Evolutionary conservation across 1,140 invertebrate species (phyloP).

Genomic region (Stegodyphus mimosarum): DNA sequence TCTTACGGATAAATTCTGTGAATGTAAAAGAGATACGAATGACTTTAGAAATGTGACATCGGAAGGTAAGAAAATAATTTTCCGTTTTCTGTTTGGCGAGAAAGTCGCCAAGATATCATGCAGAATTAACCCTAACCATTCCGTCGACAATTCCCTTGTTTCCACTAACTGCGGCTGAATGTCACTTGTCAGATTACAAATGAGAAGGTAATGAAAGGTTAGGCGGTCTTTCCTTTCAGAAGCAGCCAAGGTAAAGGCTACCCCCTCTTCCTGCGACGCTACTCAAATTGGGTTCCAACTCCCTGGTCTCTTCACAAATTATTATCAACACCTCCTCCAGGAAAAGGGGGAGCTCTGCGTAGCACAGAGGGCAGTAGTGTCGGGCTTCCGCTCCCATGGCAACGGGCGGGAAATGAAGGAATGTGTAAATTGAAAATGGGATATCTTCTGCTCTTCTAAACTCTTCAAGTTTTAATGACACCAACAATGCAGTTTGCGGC

Average conservation of each 20-base stretch:
- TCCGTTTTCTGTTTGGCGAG: too few relatives aligned
- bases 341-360: too few relatives aligned
- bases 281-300: background rate
- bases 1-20: too few relatives aligned
- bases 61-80: too few relatives aligned
- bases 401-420: constrained; percentile 47
- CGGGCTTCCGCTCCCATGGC: constrained; percentile 28
- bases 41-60: too few relatives aligned
- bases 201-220: constrained; percentile 51
- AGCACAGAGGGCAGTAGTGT: constrained; percentile 5
- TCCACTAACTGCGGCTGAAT: constrained; percentile 7
- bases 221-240: background rate
- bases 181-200: constrained; percentile 57
- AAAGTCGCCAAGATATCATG: too few relatives aligned
- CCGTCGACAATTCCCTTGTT: constrained; percentile 9
- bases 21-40: too few relatives aligned
- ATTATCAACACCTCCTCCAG: constrained; percentile 27
- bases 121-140: background rate
- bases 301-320: constrained; percentile 38
- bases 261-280: background rate
- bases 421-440: constrained; percentile 59
- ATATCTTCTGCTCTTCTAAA: constrained; percentile 55
- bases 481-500: constrained; percentile 47
- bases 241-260: background rate
- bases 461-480: constrained; percentile 58